These are phyloP conservation scores for Geopemphigus sp. DNA, from an alignment of 1,140 invertebrate genomes.

Conservation along the genomic window DNA sequence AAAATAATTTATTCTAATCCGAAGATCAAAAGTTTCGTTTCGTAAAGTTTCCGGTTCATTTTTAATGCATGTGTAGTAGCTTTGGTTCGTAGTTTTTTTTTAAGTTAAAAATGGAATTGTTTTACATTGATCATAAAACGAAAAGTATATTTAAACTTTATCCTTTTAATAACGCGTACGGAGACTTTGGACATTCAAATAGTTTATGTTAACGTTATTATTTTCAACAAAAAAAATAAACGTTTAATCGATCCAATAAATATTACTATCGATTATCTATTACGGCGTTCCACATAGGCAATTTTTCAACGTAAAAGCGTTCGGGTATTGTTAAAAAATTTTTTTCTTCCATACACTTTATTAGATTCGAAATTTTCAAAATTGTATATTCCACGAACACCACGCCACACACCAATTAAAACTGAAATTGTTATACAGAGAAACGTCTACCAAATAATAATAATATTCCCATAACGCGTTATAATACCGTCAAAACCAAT, in stretches of 20 bases:
- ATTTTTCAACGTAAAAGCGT: neutral
- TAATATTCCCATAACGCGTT: neutral
- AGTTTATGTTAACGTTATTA: too few species aligned
- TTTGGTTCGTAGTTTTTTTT: neutral
- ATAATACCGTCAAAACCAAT: neutral
- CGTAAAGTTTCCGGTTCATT: neutral
- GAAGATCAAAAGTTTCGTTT: conserved; percentile 20
- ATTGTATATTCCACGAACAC: neutral
- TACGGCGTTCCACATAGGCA: conserved; percentile 27
- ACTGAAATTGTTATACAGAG: neutral
- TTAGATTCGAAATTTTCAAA: neutral
- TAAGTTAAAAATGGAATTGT: conserved; percentile 10
- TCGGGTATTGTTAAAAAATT: neutral
- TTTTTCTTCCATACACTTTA: too few species aligned
- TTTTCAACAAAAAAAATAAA: too few species aligned
- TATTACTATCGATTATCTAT: neutral
- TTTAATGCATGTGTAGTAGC: neutral
- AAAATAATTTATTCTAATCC: conserved; percentile 29
- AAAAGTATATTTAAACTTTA: neutral
- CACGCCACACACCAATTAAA: too few species aligned
- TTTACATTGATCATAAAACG: neutral
- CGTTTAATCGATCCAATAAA: too few species aligned
- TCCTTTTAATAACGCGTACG: too few species aligned
- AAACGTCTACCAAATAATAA: neutral
- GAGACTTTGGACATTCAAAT: too few species aligned